A percentile compares a stretch with the other conserved stretches of the same genome.
These are phyloP conservation scores for Nomada ferruginata DNA, from an alignment of 2,888 invertebrate genomes.

Conservation along the genomic window DNA sequence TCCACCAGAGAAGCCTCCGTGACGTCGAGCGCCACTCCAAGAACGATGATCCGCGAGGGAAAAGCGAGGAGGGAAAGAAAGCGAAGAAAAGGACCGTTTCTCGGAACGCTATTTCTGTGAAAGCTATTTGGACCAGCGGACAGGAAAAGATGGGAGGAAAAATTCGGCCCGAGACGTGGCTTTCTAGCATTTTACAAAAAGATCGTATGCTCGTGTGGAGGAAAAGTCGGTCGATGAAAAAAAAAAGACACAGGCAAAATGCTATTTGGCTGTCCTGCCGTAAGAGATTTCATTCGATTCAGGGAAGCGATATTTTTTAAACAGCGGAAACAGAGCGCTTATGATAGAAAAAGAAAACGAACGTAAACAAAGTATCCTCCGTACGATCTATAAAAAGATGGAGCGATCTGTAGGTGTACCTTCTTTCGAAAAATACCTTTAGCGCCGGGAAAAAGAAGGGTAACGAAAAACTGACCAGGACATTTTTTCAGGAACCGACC, in stretches of 20 bases:
- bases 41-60: constrained; percentile 15
- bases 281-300: too few relatives aligned
- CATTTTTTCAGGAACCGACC: not conserved
- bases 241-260: too few relatives aligned
- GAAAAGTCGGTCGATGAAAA: too few relatives aligned
- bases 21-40: constrained; percentile 3
- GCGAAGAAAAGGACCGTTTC: constrained; percentile 9
- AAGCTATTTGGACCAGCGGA: not conserved
- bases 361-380: not conserved
- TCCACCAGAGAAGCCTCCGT: constrained; percentile 19
- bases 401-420: too few relatives aligned
- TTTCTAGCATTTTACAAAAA: too few relatives aligned
- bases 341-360: not conserved
- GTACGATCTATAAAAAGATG: not conserved
- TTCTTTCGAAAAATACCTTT: not conserved
- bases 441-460: not conserved
- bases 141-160: too few relatives aligned
- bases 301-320: too few relatives aligned
- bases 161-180: too few relatives aligned
- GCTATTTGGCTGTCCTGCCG: too few relatives aligned
- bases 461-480: not conserved
- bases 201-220: too few relatives aligned
- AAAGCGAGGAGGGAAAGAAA: constrained; percentile 9
- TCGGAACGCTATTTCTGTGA: constrained; percentile 28
- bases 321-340: too few relatives aligned